Evolutionary conservation across 2,113 vertebrate species (phyloP).

Genomic region (Callocephalon fimbriatum): DNA sequence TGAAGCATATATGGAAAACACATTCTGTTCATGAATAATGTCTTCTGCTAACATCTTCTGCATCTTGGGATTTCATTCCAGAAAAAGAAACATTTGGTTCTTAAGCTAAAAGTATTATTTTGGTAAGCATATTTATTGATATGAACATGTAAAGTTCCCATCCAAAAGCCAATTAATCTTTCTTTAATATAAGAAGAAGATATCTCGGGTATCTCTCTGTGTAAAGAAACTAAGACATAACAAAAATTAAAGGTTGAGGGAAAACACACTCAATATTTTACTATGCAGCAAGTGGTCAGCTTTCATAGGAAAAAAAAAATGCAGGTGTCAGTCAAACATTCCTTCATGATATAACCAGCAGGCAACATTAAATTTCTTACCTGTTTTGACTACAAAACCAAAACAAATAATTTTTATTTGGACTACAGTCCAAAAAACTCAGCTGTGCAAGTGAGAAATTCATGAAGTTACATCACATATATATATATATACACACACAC

Average conservation of each 20-base stretch:
- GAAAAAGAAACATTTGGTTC: background rate
- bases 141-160: background rate
- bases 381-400: background rate
- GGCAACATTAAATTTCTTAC: background rate
- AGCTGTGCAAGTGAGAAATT: background rate
- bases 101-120: background rate
- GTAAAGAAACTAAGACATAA: background rate
- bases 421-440: background rate
- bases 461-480: background rate
- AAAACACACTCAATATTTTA: background rate
- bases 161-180: background rate
- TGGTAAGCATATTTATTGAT: background rate
- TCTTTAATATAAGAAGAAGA: background rate
- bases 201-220: background rate
- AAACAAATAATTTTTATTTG: background rate
- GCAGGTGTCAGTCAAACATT: background rate
- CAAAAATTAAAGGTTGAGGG: background rate
- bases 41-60: background rate
- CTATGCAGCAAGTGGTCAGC: background rate
- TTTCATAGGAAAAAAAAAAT: background rate
- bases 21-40: background rate
- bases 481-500: fast-evolving
- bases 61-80: background rate
- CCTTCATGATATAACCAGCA: background rate
- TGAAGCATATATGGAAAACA: background rate